A percentile compares a stretch with the other conserved stretches of the same genome.
Evolutionary conservation across 2,797 vertebrate genomes (phyloP).

Genomic region (Pachyuromys duprasi): DNA sequence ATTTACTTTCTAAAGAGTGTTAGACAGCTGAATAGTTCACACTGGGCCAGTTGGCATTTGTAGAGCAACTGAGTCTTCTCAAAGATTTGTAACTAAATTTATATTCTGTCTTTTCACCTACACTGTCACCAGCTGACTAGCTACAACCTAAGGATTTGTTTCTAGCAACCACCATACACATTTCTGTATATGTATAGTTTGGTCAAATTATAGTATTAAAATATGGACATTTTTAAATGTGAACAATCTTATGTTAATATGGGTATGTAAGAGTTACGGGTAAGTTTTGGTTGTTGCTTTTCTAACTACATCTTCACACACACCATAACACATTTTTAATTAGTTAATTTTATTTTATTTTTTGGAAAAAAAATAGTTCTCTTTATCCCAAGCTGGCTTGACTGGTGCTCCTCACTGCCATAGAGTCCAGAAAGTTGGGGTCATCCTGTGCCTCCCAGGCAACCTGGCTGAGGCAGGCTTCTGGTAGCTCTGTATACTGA

Average conservation of each 20-base stretch:
- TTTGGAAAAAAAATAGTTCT: neutral
- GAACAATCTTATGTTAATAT: neutral
- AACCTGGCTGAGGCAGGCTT: neutral
- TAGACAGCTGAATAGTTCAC: constrained; percentile 29
- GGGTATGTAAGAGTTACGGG: neutral
- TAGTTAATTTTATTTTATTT: neutral
- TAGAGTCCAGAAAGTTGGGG: neutral
- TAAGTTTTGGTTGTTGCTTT: neutral
- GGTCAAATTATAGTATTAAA: neutral
- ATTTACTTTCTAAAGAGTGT: constrained; percentile 56
- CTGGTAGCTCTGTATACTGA: neutral
- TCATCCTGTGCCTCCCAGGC: neutral
- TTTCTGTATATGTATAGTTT: neutral
- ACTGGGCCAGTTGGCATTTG: neutral
- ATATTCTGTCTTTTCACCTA: constrained; percentile 39
- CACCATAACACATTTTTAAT: neutral
- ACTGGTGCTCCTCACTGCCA: neutral
- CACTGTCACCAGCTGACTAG: neutral
- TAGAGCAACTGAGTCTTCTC: neutral
- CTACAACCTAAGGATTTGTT: neutral
- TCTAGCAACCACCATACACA: neutral
- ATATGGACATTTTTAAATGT: neutral
- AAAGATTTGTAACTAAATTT: constrained; percentile 50
- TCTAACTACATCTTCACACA: neutral
- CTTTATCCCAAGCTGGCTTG: neutral